Base-by-base conservation (phyloP, 1,140 invertebrate species). In the Listronotus bonariensis region DNA sequence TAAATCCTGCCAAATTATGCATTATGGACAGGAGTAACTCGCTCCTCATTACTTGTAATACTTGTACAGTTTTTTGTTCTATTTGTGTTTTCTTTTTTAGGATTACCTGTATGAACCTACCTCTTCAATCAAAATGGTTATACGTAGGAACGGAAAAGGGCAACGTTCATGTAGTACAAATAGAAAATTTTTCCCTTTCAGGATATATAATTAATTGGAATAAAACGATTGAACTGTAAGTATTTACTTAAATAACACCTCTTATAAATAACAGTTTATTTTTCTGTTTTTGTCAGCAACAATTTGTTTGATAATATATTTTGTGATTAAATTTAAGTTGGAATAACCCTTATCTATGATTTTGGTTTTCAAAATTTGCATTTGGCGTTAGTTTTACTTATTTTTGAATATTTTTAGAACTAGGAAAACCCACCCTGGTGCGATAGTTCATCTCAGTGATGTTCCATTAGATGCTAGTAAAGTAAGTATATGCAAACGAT, bases 131-230 rank as follows among this genome's bases (percentile, higher is more conserved):
- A 74, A 98, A 98, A 85, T 99, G 97, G 97, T 82, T 99, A 68
- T 97, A 98, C 81, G 89, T 99, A 59, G 97, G 97, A 63, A 98
- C 97, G 32, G 97, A 99, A 78, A 87, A 92, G 68, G 97, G 97
- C 58, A 99, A 99, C 84, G 92, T 99, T 71, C 96, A 99, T 81
- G 86, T 99, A 60, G 92, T 99, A 71, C 95, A 98, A 83, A 90
- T 98, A 68, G 96, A 98, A 81, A 92, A 91, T 73, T 99, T 99
- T 82, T 84, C 88, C 74, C 87, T 99, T 70, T 98, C 95, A 75
- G 96, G 96, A 68, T 99, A 99, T 84, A 88, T 98, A 79, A 97
- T 99, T 82, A 98, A 99, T 85, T 99, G 97, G 97, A 99, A 99
- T 85, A 99, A 99, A 86, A 95, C 96, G 72, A 99, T 99, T 80